Evolutionary conservation across 2,113 vertebrate genomes (phyloP).

Genomic region (Ameiurus melas): DNA sequence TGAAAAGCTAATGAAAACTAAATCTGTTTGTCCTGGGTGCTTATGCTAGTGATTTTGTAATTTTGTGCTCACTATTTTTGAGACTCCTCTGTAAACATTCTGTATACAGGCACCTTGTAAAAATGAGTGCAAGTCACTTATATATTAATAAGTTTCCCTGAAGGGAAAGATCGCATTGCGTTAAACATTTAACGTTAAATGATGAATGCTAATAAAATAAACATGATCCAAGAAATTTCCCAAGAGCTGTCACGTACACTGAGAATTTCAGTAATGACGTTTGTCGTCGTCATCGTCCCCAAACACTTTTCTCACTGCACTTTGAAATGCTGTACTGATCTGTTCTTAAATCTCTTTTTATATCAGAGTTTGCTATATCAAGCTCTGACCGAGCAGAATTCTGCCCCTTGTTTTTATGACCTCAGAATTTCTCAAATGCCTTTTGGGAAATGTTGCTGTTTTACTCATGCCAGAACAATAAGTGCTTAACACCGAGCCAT

Average conservation of each 20-base stretch:
- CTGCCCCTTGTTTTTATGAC: conserved; percentile 14
- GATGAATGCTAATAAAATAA: neutral
- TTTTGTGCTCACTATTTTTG: neutral
- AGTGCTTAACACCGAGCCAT: conserved; percentile 8
- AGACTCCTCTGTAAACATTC: neutral
- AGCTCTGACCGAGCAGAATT: neutral
- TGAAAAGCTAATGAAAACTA: neutral
- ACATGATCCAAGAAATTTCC: neutral
- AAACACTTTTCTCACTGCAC: neutral
- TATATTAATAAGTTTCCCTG: neutral
- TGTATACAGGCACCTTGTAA: neutral
- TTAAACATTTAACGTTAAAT: neutral
- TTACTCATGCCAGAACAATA: conserved; percentile 36
- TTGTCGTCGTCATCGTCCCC: too few relatives aligned
- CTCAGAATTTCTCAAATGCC: conserved; percentile 40
- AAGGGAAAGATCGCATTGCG: neutral
- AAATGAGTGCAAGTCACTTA: neutral
- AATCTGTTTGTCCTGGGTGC: neutral
- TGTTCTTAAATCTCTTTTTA: neutral
- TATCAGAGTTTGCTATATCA: conserved; percentile 6
- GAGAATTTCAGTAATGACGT: neutral
- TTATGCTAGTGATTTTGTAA: neutral
- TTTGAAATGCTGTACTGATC: neutral
- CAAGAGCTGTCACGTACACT: neutral
- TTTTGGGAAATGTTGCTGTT: neutral